phyloP scores from a whole-genome alignment of 2,888 invertebrate species.

The Amorpha juglandis region DNA sequence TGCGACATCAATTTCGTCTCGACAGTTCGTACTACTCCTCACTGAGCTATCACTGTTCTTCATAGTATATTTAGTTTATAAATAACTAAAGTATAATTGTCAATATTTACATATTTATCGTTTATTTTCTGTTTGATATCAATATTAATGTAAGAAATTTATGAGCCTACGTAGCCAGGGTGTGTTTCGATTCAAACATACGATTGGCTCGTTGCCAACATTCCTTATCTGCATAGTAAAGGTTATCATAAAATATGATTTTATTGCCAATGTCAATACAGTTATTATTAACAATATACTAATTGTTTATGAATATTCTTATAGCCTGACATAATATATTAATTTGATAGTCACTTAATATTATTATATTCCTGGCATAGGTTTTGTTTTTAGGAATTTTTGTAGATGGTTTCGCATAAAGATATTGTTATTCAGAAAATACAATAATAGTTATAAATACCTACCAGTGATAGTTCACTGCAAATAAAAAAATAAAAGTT shows the following conservation, averaged over 20 bases:
- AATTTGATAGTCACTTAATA: neutral
- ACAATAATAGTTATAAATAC: too few species aligned
- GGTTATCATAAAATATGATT: neutral
- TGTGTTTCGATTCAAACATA: slow-evolving; percentile 27
- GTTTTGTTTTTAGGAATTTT: too few species aligned
- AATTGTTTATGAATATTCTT: neutral
- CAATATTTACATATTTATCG: too few species aligned
- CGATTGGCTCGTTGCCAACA: slow-evolving; percentile 29
- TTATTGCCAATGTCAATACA: neutral
- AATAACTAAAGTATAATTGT: too few species aligned
- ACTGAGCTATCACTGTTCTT: too few species aligned
- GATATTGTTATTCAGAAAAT: too few species aligned
- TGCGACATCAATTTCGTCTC: too few species aligned
- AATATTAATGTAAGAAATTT: neutral
- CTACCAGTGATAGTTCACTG: too few species aligned
- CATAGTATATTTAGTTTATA: too few species aligned
- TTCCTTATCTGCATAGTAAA: slow-evolving; percentile 10
- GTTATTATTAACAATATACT: neutral
- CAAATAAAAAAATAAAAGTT: neutral
- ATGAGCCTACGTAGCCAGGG: slow-evolving; percentile 15
- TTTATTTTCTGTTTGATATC: neutral
- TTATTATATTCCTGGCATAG: too few species aligned
- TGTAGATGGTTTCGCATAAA: too few species aligned
- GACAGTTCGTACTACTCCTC: too few species aligned
- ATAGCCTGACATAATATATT: neutral